Percentiles rank a stretch among this genome's conserved stretches.
Evolutionary conservation across 1,140 invertebrate species (phyloP).

Genomic region (Hylaeus anthracinus): DNA sequence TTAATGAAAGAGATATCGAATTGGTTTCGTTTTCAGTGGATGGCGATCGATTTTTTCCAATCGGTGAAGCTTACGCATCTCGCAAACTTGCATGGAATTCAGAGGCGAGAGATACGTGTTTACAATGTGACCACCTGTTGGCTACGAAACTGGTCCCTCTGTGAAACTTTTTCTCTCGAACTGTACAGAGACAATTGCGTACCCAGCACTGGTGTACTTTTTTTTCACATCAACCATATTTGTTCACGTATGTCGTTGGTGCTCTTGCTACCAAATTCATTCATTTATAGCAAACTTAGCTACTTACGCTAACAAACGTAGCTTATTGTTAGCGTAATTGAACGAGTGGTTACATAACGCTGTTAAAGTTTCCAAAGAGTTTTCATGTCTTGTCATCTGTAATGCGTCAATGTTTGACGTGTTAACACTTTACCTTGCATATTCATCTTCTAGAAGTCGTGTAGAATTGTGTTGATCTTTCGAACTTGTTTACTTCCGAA

Average conservation of each 20-base stretch:
- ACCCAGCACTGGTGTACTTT: not conserved
- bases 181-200: not conserved
- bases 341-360: too few species aligned
- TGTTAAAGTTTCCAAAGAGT: not conserved
- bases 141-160: conserved; percentile 32
- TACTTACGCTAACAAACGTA: too few species aligned
- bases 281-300: too few species aligned
- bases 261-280: too few species aligned
- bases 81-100: conserved; percentile 19
- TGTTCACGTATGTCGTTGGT: not conserved
- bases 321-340: too few species aligned
- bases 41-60: conserved; percentile 26
- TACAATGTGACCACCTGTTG: conserved; percentile 52
- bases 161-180: conserved; percentile 17
- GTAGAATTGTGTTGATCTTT: not conserved
- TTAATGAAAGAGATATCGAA: conserved; percentile 33
- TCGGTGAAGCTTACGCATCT: conserved; percentile 4
- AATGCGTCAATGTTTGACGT: not conserved
- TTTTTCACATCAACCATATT: not conserved
- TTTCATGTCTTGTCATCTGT: not conserved
- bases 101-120: not conserved
- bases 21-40: conserved; percentile 36
- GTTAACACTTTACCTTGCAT: not conserved
- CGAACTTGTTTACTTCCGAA: too few species aligned
- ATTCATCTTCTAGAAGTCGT: not conserved